These are phyloP conservation scores for Meandrusa payeni DNA, from an alignment of 2,888 invertebrate genomes.

Conservation along the genomic window DNA sequence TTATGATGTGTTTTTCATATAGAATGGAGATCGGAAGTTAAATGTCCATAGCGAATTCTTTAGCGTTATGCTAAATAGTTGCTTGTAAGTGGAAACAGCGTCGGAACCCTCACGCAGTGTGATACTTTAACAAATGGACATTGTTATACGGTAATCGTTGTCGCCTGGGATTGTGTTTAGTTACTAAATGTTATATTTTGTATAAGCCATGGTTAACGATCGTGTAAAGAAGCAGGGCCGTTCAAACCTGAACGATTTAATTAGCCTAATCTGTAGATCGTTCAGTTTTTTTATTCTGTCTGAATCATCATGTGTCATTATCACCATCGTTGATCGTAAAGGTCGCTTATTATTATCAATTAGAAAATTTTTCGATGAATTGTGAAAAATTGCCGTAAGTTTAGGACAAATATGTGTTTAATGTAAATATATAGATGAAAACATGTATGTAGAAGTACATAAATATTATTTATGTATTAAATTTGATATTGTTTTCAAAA, in stretches of 20 bases:
- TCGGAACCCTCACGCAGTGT: constrained; percentile 8
- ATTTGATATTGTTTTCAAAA: constrained; percentile 82
- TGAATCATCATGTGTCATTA: constrained; percentile 59
- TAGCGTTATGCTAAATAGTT: not conserved
- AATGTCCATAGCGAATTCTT: not conserved
- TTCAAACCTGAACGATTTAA: constrained; percentile 29
- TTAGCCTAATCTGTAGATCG: constrained; percentile 74
- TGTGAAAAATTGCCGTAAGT: constrained; percentile 59
- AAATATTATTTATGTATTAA: constrained; percentile 80
- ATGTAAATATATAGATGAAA: constrained; percentile 78
- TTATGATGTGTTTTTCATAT: constrained; percentile 4
- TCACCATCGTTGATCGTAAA: constrained; percentile 60
- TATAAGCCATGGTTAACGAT: constrained; percentile 3
- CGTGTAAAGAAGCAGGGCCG: not conserved
- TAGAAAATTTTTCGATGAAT: constrained; percentile 51
- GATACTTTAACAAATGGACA: constrained; percentile 14
- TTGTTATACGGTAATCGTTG: constrained; percentile 9
- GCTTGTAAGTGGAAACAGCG: constrained; percentile 7
- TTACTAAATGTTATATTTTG: constrained; percentile 17
- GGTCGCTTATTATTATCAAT: constrained; percentile 64
- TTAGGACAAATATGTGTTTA: constrained; percentile 74
- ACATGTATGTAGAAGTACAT: constrained; percentile 78
- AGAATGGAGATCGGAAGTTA: constrained; percentile 4
- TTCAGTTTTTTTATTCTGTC: constrained; percentile 61
- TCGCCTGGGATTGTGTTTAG: constrained; percentile 20